These are phyloP conservation scores for Atrina japonica DNA, from an alignment of 2,888 invertebrate genomes.

Conservation along the genomic window DNA sequence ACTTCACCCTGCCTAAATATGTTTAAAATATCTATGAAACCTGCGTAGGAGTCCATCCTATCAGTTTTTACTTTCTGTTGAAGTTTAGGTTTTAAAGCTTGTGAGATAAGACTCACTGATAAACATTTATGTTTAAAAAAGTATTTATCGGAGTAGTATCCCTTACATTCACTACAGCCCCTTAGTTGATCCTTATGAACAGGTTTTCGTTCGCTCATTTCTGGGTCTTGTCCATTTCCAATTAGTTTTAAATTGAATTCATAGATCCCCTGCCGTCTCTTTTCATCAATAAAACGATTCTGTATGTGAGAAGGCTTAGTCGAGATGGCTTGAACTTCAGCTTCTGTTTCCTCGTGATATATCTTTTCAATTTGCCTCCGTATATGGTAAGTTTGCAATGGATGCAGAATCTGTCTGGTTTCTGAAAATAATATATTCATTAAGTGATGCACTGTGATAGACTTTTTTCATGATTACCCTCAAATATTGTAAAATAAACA, in stretches of 20 bases:
- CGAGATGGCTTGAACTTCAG: constrained; percentile 29
- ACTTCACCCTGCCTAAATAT: constrained; percentile 36
- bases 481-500: too few species aligned
- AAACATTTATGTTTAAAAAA: constrained; percentile 41
- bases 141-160: constrained; percentile 19
- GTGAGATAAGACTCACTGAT: neutral
- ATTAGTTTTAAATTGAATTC: constrained; percentile 26
- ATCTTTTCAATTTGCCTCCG: constrained; percentile 36
- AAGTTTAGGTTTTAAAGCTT: constrained; percentile 28
- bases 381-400: constrained; percentile 31
- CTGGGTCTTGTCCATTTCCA: constrained; percentile 24
- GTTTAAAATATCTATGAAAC: constrained; percentile 35
- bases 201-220: constrained; percentile 31
- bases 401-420: constrained; percentile 21
- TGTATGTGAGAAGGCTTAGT: constrained; percentile 14
- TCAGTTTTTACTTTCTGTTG: constrained; percentile 7
- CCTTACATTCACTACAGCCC: constrained; percentile 26
- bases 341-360: constrained; percentile 31
- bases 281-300: constrained; percentile 26
- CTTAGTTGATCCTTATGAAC: constrained; percentile 21
- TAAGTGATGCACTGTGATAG: too few species aligned
- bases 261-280: constrained; percentile 34
- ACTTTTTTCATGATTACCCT: too few species aligned
- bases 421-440: constrained; percentile 15
- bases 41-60: constrained; percentile 18